A percentile compares a stretch with the other conserved stretches of the same genome.
phyloP scores from a whole-genome alignment of 30 jellyfish, hydroid and myxozoan genomes.

The Aurelia aurita complex sp. Pacific region DNA sequence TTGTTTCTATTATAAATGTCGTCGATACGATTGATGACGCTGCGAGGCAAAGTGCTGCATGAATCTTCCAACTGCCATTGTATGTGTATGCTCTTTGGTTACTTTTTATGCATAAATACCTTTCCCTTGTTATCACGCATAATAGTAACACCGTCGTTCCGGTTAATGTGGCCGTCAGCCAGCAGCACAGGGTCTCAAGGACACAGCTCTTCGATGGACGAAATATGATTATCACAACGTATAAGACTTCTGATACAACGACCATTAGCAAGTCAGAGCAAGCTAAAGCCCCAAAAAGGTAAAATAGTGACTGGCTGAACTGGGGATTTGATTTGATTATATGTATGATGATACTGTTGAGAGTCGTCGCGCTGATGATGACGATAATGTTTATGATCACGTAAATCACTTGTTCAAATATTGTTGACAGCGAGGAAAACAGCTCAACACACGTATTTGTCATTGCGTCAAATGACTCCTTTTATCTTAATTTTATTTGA shows the following conservation, averaged over 20 bases:
- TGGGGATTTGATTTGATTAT: not conserved
- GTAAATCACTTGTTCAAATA: not conserved
- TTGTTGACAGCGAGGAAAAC: too few species aligned
- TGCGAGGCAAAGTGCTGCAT: not conserved
- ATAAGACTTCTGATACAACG: not conserved
- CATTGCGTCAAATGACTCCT: too few species aligned
- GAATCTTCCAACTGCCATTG: not conserved
- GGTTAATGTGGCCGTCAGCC: not conserved
- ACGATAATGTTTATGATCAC: not conserved
- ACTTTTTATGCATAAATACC: conserved; percentile 8
- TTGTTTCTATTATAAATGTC: not conserved
- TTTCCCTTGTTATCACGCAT: conserved; percentile 29
- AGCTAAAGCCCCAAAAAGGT: conserved; percentile 21
- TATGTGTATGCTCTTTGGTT: conserved; percentile 10
- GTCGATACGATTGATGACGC: not conserved
- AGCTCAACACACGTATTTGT: too few species aligned
- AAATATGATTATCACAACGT: not conserved
- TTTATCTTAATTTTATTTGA: too few species aligned
- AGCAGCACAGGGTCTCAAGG: conserved; percentile 15
- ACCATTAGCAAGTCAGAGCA: conserved; percentile 21
- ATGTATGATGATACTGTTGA: not conserved
- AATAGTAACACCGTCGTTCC: conserved; percentile 12
- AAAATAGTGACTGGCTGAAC: not conserved
- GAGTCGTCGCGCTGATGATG: conserved; percentile 6
- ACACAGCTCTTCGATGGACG: conserved; percentile 1